These are phyloP conservation scores for Kradibia gibbosae DNA, from an alignment of 1,140 invertebrate genomes.

Conservation along the genomic window DNA sequence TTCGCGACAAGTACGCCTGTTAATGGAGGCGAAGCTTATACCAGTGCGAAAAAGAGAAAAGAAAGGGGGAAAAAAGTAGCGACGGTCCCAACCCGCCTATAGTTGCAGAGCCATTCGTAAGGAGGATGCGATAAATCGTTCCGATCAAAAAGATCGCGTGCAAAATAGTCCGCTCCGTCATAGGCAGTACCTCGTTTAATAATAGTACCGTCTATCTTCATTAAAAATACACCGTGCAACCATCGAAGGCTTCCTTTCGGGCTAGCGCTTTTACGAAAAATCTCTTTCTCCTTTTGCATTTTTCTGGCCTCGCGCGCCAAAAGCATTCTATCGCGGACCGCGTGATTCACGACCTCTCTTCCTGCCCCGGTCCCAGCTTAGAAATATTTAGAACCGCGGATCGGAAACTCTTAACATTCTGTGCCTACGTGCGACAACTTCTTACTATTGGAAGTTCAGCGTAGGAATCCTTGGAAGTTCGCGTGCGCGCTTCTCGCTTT, in stretches of 20 bases:
- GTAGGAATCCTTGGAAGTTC: constrained; percentile 15
- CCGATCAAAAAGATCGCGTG: constrained; percentile 46
- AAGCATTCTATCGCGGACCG: neutral
- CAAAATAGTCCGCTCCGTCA: constrained; percentile 29
- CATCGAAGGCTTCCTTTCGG: neutral
- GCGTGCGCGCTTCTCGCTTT: constrained; percentile 1
- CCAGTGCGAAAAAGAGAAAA: constrained; percentile 7
- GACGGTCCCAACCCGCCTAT: neutral
- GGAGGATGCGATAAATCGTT: constrained; percentile 50
- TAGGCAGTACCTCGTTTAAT: constrained; percentile 46
- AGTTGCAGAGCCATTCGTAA: neutral
- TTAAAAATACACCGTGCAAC: constrained; percentile 45
- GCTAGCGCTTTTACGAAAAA: constrained; percentile 44
- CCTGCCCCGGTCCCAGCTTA: too few species aligned
- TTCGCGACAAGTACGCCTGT: neutral
- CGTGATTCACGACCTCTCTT: constrained; percentile 36
- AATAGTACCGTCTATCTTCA: constrained; percentile 51
- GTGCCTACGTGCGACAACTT: neutral
- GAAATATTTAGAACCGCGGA: constrained; percentile 41
- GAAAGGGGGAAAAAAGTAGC: too few species aligned
- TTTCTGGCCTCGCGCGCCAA: constrained; percentile 20
- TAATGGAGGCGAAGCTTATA: constrained; percentile 34
- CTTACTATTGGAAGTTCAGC: constrained; percentile 9
- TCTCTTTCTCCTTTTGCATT: constrained; percentile 45
- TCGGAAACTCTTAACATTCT: constrained; percentile 50